phyloP scores from a whole-genome alignment of 2,113 vertebrate genomes.

The Phasianus colchicus region DNA sequence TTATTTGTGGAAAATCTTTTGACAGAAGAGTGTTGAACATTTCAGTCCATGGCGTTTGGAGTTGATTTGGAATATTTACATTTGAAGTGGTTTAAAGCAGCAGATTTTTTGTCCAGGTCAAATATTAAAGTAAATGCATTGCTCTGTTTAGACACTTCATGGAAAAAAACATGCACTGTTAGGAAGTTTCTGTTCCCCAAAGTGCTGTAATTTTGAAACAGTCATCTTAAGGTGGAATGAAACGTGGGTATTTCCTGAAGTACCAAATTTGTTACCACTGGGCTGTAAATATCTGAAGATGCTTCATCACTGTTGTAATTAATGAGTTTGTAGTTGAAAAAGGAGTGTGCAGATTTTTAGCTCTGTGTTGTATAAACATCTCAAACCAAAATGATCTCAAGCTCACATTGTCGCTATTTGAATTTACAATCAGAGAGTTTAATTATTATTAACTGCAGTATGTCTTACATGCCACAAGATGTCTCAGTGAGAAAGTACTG shows the following conservation, averaged over 20 bases:
- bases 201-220: neutral
- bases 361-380: neutral
- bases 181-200: neutral
- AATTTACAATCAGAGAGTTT: accelerated
- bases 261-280: neutral
- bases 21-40: neutral
- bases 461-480: conserved; percentile 26
- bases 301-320: neutral
- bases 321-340: neutral
- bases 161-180: neutral
- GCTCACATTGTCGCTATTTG: neutral
- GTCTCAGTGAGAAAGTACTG: neutral
- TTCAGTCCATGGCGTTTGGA: neutral
- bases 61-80: neutral
- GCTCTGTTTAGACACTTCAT: neutral
- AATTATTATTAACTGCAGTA: neutral
- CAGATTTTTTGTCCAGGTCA: neutral
- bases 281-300: neutral
- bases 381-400: neutral
- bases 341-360: neutral
- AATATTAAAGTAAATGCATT: neutral
- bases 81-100: neutral
- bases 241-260: neutral
- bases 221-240: neutral
- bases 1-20: neutral